These are phyloP conservation scores for Meleagris gallopavo DNA, from an alignment of 2,113 vertebrate species.

Conservation along the genomic window DNA sequence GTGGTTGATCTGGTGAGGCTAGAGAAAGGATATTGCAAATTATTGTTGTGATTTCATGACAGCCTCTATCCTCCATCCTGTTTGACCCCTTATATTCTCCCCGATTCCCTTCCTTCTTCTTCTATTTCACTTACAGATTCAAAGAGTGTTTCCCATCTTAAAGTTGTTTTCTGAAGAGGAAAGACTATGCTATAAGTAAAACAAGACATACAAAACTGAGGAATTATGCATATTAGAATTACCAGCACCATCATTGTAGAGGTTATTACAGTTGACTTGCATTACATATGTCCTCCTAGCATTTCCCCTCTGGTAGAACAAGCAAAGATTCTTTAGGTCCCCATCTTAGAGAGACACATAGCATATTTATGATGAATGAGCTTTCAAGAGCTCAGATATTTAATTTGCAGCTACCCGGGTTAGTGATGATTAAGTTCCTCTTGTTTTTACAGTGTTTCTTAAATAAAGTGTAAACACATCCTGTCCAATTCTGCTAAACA, in stretches of 20 bases:
- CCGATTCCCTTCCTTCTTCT: background rate
- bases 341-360: background rate
- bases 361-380: constrained; percentile 44
- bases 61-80: background rate
- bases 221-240: background rate
- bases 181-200: background rate
- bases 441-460: constrained; percentile 56
- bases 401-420: constrained; percentile 40
- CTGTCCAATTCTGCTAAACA: constrained; percentile 21
- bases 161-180: background rate
- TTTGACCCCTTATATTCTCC: background rate
- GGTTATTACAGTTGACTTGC: background rate
- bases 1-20: background rate
- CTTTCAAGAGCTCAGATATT: constrained; percentile 41
- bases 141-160: background rate
- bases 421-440: constrained; percentile 67
- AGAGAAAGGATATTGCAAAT: background rate
- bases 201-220: background rate
- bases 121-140: background rate
- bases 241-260: background rate
- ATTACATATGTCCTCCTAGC: background rate
- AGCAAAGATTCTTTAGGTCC: background rate
- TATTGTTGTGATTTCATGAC: background rate
- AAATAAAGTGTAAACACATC: constrained; percentile 44
- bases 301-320: background rate